Percentiles rank a stretch among this genome's conserved stretches.
These are phyloP conservation scores for Coturnix japonica DNA, from an alignment of 2,113 vertebrate species.

Conservation along the genomic window DNA sequence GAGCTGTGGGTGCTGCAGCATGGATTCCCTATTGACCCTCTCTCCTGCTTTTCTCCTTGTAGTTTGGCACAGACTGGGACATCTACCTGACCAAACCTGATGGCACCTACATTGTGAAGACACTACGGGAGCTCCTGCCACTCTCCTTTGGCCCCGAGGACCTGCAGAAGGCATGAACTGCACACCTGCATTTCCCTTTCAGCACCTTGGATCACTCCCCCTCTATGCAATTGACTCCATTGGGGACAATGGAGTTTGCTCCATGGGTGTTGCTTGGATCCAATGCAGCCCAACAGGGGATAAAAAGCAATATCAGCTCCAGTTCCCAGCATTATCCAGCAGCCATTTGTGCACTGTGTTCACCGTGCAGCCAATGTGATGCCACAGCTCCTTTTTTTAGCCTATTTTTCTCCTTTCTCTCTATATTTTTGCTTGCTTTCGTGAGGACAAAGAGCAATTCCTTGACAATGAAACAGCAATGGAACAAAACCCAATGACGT, in stretches of 20 bases:
- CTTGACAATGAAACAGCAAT: not conserved
- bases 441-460: not conserved
- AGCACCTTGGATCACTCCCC: not conserved
- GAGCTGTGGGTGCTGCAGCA: not conserved
- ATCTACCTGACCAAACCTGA: constrained; percentile 87
- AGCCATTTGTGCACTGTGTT: not conserved
- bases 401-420: not conserved
- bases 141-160: constrained; percentile 87
- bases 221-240: not conserved
- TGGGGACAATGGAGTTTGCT: not conserved
- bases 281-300: too few species aligned
- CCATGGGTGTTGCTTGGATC: too few species aligned
- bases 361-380: not conserved
- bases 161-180: constrained; percentile 73
- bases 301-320: not conserved
- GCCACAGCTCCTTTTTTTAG: not conserved
- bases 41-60: not conserved
- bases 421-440: not conserved
- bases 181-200: not conserved
- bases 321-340: not conserved
- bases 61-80: constrained; percentile 88
- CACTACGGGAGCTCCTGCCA: constrained; percentile 84
- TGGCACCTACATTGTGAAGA: constrained; percentile 77
- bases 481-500: not conserved
- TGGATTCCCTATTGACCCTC: not conserved